phyloP scores from a whole-genome alignment of 2,797 vertebrate species.

The Paedocypris micromegethes region DNA sequence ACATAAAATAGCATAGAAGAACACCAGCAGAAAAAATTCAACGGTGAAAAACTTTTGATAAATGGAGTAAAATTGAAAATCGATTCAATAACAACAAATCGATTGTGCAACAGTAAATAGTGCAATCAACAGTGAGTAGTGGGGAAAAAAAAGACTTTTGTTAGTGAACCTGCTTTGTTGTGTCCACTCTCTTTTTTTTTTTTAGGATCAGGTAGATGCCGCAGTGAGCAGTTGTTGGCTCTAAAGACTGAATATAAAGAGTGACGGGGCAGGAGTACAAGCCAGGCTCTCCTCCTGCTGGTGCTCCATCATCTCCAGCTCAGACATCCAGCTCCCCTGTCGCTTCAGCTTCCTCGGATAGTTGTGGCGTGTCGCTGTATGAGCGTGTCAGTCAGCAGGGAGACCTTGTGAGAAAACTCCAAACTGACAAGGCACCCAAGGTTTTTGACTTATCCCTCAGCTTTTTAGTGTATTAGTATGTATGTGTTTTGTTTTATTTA shows the following conservation, averaged over 20 bases:
- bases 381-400: slow-evolving; percentile 77
- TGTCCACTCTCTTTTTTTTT: neutral
- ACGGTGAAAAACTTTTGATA: too few relatives aligned
- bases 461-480: neutral
- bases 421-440: slow-evolving; percentile 82
- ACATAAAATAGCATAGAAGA: too few relatives aligned
- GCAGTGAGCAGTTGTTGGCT: slow-evolving; percentile 73
- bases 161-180: neutral
- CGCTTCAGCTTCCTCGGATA: slow-evolving; percentile 23
- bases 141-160: too few relatives aligned
- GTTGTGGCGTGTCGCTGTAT: slow-evolving; percentile 56
- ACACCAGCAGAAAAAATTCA: too few relatives aligned
- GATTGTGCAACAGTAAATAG: too few relatives aligned
- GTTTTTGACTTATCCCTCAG: slow-evolving; percentile 52
- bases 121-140: too few relatives aligned
- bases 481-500: neutral
- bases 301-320: slow-evolving; percentile 22
- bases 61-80: too few relatives aligned
- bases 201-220: slow-evolving; percentile 75
- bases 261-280: slow-evolving; percentile 86
- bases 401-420: slow-evolving; percentile 83
- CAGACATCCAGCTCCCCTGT: slow-evolving; percentile 38
- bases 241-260: slow-evolving; percentile 82
- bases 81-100: too few relatives aligned
- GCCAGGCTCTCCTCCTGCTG: slow-evolving; percentile 59